A percentile compares a stretch with the other conserved stretches of the same genome.
Evolutionary conservation across 2,797 vertebrate species (phyloP).

Genomic region (Crenuchus spilurus): DNA sequence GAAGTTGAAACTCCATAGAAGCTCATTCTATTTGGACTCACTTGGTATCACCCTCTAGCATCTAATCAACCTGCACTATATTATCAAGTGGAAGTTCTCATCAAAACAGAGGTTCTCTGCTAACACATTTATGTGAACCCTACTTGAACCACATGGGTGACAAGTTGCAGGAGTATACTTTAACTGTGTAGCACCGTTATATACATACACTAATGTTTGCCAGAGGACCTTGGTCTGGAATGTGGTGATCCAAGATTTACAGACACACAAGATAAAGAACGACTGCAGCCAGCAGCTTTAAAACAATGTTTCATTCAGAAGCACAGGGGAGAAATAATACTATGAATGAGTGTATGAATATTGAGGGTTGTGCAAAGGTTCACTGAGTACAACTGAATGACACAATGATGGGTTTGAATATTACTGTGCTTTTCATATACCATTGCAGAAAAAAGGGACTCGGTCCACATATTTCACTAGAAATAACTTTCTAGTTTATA

Average conservation of each 20-base stretch:
- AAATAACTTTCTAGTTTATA: background rate
- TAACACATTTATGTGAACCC: too few relatives aligned
- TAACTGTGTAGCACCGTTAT: background rate
- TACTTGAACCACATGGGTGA: too few relatives aligned
- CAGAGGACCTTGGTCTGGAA: background rate
- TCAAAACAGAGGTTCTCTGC: too few relatives aligned
- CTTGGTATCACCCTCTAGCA: too few relatives aligned
- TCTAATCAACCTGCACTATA: too few relatives aligned
- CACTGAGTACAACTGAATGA: background rate
- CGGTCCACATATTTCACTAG: background rate
- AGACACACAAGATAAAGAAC: background rate
- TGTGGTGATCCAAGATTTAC: background rate
- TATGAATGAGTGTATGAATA: background rate
- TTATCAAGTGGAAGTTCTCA: too few relatives aligned
- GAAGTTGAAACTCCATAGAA: too few relatives aligned
- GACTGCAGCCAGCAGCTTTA: background rate
- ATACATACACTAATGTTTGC: background rate
- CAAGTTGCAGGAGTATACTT: too few relatives aligned
- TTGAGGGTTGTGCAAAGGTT: background rate
- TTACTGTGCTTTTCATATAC: background rate
- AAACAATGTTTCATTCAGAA: conserved; percentile 4
- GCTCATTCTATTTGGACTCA: too few relatives aligned
- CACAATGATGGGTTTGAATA: background rate
- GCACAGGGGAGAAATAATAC: background rate
- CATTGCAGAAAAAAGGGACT: background rate